Evolutionary conservation across 2,888 invertebrate species (phyloP), one percentile per base, ranked within the genome.

Genomic region (Therioaphis trifolii): DNA sequence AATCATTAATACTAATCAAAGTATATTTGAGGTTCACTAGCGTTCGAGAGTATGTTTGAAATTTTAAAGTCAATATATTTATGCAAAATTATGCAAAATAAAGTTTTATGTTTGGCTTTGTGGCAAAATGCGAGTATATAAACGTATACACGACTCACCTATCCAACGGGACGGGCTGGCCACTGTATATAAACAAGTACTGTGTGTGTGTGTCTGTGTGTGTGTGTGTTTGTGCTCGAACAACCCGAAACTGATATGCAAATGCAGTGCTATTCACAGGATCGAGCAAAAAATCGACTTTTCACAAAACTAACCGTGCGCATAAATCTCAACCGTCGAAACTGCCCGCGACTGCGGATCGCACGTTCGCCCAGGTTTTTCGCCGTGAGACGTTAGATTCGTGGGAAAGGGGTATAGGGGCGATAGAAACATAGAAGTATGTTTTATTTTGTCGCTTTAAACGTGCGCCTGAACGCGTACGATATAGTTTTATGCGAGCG

Each of bases 21-120:
- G 11, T 72, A 29, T 49, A 72, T 29, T 46, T 46, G 29, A 72
- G 29, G 72, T n/a, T 72, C 27, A n/a, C n/a, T 12, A 29, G 29
- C 72, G 27, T n/a, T 43, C 5, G n/a, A 72, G 1, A 72, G n/a
- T n/a, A 29, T 49, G 29, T 29, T 72, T 49, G 52, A 49, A 52
- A 52, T 52, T n/a, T 40, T 14, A 69, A 69, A 52, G 49, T 52
- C 29, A n/a, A 14, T 49, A n/a, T 72, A 52, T 72, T 52, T 71
- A 49, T 43, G 72, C 18, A 46, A 71, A 71, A 49, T 71, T 71
- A 71, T 71, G 71, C 12, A 52, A 52, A 72, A 52, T 72, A 14
- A 52, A 72, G 18, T 71, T 49, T 71, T 1, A 27, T 55, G 55
- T 55, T 55, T 18, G 21, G 2, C 12, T 52, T 52, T 52, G 18